Conservation (phyloP, 2,113 vertebrate genomes). For the Saccopteryx bilineata region DNA sequence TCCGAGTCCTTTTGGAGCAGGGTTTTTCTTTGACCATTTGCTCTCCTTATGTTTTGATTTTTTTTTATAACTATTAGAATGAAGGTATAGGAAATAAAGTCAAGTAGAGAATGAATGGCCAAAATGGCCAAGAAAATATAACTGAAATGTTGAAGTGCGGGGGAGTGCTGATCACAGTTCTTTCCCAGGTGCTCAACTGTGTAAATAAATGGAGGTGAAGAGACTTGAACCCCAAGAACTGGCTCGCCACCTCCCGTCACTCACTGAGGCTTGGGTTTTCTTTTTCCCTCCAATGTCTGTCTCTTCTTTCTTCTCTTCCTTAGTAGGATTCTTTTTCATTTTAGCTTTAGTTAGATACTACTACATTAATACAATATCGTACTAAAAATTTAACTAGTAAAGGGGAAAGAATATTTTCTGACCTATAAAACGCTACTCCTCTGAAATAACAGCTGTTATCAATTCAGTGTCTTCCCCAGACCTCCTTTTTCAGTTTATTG, state of each 20-base stretch:
- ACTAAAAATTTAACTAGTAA: neutral
- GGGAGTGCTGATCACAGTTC: neutral
- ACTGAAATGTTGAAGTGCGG: neutral
- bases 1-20: neutral
- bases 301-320: neutral
- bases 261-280: neutral
- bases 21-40: neutral
- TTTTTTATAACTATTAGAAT: neutral
- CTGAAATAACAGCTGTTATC: neutral
- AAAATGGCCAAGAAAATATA: neutral
- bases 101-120: neutral
- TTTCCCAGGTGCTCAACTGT: neutral
- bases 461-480: neutral
- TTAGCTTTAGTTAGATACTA: neutral
- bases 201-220: neutral
- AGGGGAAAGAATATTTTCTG: neutral
- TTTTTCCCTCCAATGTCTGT: neutral
- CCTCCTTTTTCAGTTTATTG: neutral
- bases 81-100: constrained; percentile 2
- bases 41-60: neutral
- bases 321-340: neutral
- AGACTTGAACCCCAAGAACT: neutral
- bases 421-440: neutral
- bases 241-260: too few relatives aligned
- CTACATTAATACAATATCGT: neutral